Evolutionary conservation across 1,140 invertebrate genomes (phyloP), one percentile per base, ranked within the genome.

Genomic region (Drosophila athabasca): DNA sequence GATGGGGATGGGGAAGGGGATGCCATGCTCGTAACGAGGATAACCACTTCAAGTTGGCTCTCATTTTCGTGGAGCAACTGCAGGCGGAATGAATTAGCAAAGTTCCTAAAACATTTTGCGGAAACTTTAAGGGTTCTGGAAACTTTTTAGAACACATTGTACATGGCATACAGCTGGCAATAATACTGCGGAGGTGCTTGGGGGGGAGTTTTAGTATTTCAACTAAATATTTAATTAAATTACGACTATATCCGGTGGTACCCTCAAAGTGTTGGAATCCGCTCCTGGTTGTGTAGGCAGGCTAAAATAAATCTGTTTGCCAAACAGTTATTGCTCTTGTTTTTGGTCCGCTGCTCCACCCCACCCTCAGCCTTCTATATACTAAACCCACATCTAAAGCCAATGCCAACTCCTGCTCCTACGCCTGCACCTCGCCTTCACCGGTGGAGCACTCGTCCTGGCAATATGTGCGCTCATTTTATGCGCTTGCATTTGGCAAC

Each of bases 311-410:
- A 87, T 87, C 83, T 87, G 83, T 87, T 87, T 88, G 83, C 83
- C 83, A 87, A 87, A 87, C 83, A 87, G 83, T 87, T 87, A 87
- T 87, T 87, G 82, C 82, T 72, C 82, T 75, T 87, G 82, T 87
- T 88, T 82, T 60, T 71, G 58, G 70, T 52, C 64, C 78, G 60
- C 62, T 71, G 58, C 70, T 61, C 58, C 79, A 5, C 24, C 24
- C 24, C 24, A 4, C 55, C 52, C 57, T 45, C 52, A 58, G 55
- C 80, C 61, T 45, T 54, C 55, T 48, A 29, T 45, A n/a, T 31
- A 8, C 31, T 31, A 31, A 39, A 0, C 4, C 24, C 26, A 22
- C 55, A 44, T 31, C 57, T 19, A 39, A 58, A 69, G 48, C 35
- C 69, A 69, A 69, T 69, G 66, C 66, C 66, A 69, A 69, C 66